These are phyloP conservation scores for Pongo pygmaeus DNA, from an alignment of 2,113 vertebrate genomes.

Conservation along the genomic window DNA sequence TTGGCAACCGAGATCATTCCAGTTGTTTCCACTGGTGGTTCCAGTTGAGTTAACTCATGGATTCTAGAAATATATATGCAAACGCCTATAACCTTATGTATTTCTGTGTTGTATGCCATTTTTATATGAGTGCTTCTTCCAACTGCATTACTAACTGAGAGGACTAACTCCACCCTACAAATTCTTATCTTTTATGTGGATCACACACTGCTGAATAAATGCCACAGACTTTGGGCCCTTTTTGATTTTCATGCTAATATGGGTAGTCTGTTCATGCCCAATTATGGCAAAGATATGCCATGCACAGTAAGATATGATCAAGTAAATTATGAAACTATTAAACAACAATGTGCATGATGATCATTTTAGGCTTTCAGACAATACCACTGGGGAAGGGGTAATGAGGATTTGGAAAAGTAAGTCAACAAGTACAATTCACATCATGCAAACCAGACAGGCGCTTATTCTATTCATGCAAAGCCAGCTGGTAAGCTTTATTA, in stretches of 20 bases:
- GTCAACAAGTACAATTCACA: neutral
- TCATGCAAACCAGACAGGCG: neutral
- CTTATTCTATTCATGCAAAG: neutral
- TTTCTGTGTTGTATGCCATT: neutral
- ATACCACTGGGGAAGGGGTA: rapidly evolving
- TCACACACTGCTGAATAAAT: neutral
- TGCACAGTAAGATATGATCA: neutral
- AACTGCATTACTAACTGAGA: neutral
- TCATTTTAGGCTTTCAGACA: neutral
- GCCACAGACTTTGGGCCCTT: neutral
- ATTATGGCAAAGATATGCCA: neutral
- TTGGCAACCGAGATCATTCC: neutral
- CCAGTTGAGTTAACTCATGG: neutral
- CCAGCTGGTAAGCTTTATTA: neutral
- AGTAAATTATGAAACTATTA: neutral
- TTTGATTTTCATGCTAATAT: neutral
- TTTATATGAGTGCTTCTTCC: neutral
- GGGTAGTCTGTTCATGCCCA: neutral
- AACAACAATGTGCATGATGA: neutral
- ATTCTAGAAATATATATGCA: neutral
- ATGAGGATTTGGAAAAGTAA: neutral
- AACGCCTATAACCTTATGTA: neutral
- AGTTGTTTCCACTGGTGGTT: neutral
- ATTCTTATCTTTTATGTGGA: neutral
- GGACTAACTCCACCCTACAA: neutral